Percentiles rank a stretch among this genome's conserved stretches.
phyloP scores from a whole-genome alignment of 2,113 vertebrate genomes.

The Anser cygnoides region DNA sequence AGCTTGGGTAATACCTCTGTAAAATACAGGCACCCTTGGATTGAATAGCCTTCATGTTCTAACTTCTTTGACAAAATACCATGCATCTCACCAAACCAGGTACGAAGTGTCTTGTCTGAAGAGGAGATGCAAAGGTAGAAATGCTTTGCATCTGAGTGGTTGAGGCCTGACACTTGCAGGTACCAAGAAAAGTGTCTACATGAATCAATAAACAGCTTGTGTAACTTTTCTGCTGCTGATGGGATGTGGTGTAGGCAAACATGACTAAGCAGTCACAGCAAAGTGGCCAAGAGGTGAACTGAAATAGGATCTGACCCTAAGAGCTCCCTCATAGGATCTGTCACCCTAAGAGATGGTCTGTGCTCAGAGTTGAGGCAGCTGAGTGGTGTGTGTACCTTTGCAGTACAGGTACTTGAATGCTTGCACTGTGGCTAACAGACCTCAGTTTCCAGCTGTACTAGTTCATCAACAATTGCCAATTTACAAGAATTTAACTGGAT shows the following conservation, averaged over 20 bases:
- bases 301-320: not conserved
- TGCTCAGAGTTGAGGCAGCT: not conserved
- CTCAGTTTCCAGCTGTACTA: not conserved
- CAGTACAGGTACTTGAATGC: not conserved
- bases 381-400: not conserved
- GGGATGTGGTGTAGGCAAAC: too few species aligned
- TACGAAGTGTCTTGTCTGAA: too few species aligned
- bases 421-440: rapidly evolving
- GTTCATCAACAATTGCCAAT: not conserved
- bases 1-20: not conserved
- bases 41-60: rapidly evolving
- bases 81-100: not conserved
- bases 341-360: not conserved
- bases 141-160: too few species aligned
- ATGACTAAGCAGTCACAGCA: too few species aligned
- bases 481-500: not conserved
- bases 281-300: not conserved
- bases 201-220: too few species aligned
- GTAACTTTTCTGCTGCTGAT: too few species aligned
- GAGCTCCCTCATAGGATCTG: not conserved
- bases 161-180: too few species aligned
- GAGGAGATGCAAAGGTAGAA: too few species aligned
- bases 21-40: not conserved
- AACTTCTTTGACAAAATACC: not conserved
- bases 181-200: too few species aligned